phyloP scores from a whole-genome alignment of 1,140 invertebrate genomes.

The Drosophila ogumai region DNA sequence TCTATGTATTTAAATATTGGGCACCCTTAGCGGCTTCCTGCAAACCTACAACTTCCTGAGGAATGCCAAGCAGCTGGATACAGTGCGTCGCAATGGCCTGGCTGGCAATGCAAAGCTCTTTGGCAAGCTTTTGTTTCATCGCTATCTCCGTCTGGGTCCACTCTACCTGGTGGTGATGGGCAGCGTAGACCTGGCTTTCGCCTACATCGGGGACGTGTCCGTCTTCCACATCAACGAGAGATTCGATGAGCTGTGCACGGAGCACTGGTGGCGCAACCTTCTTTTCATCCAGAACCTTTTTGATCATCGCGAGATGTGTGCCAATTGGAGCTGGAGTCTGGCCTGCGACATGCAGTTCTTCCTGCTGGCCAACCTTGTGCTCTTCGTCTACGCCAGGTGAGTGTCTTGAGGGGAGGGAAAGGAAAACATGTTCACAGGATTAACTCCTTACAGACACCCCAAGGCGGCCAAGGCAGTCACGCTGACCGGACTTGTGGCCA shows the following conservation, averaged over 20 bases:
- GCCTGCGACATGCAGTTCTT: conserved; percentile 93
- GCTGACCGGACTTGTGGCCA: conserved; percentile 42
- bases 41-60: conserved; percentile 81
- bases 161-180: conserved; percentile 86
- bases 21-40: conserved; percentile 70
- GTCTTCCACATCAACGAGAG: conserved; percentile 85
- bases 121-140: conserved; percentile 76
- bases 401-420: conserved; percentile 2
- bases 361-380: conserved; percentile 86
- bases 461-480: conserved; percentile 51
- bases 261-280: conserved; percentile 88
- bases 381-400: conserved; percentile 86
- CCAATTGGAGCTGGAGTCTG: conserved; percentile 93
- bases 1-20: background rate
- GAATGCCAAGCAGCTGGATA: conserved; percentile 68
- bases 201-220: conserved; percentile 85
- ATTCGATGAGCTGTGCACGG: conserved; percentile 85
- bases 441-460: conserved; percentile 45
- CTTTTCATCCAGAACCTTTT: conserved; percentile 88
- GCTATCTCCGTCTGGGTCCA: conserved; percentile 85
- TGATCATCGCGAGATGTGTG: conserved; percentile 87
- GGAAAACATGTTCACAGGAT: background rate
- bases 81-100: conserved; percentile 65
- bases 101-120: conserved; percentile 70
- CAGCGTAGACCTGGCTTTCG: conserved; percentile 85